Evolutionary conservation across 2,113 vertebrate species (phyloP).

Genomic region (Tetrax tetrax): DNA sequence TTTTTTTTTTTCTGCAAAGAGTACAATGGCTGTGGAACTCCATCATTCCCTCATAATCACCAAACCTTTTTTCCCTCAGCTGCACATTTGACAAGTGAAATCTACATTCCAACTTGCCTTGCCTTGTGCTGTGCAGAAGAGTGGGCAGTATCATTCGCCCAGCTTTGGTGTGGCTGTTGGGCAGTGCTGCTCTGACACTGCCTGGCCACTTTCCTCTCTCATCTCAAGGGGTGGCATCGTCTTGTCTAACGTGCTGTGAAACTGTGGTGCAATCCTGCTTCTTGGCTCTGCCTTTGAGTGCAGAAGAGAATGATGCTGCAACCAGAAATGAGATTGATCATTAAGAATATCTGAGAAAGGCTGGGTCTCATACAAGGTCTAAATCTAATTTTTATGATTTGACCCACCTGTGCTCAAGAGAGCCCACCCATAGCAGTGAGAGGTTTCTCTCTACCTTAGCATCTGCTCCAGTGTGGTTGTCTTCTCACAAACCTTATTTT

Average conservation of each 20-base stretch:
- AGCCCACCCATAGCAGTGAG: not conserved
- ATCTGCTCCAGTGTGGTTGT: not conserved
- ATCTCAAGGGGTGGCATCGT: rapidly evolving
- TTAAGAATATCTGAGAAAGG: not conserved
- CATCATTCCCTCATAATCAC: rapidly evolving
- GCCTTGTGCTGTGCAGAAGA: not conserved
- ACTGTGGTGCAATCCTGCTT: not conserved
- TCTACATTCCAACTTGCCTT: not conserved
- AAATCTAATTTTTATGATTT: not conserved
- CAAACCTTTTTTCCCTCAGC: not conserved
- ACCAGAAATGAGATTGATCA: not conserved
- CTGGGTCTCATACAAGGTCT: not conserved
- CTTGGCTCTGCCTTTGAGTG: not conserved
- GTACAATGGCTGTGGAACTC: not conserved
- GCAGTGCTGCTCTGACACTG: not conserved
- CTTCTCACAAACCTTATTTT: not conserved
- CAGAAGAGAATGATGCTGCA: not conserved
- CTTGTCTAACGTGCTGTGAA: not conserved
- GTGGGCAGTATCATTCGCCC: not conserved
- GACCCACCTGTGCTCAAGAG: not conserved
- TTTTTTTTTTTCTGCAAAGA: not conserved
- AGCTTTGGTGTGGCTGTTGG: not conserved
- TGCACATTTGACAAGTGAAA: not conserved
- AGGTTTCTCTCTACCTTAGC: not conserved
- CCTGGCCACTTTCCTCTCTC: rapidly evolving